Conservation (phyloP, 2,888 invertebrate species). For the Oxystoma pomonae region DNA sequence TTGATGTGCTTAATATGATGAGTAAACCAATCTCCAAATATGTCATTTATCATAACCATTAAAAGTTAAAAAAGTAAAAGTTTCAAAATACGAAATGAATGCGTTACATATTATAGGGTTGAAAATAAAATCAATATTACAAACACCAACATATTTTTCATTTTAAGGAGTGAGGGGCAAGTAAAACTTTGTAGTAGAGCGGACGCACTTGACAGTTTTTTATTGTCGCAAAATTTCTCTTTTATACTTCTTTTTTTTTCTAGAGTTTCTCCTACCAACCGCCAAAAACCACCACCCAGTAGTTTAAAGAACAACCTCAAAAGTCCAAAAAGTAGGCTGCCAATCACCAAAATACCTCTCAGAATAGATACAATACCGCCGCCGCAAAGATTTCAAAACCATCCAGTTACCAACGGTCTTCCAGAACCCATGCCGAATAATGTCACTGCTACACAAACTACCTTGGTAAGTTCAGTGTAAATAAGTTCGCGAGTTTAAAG, state of each 20-base stretch:
- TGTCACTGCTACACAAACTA: constrained; percentile 71
- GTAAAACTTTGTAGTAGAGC: no score
- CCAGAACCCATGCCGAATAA: constrained; percentile 45
- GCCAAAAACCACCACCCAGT: constrained; percentile 55
- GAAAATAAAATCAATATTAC: no score
- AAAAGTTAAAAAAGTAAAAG: no score
- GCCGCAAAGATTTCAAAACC: constrained; percentile 47
- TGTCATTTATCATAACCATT: no score
- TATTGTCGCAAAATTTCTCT: not conserved
- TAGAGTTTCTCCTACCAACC: constrained; percentile 70
- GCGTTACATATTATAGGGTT: no score
- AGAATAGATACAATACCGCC: constrained; percentile 43
- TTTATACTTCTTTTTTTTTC: constrained; percentile 27
- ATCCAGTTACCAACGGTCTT: constrained; percentile 35
- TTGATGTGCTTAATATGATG: no score
- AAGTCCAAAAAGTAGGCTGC: constrained; percentile 36
- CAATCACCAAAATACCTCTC: constrained; percentile 37
- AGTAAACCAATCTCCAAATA: no score
- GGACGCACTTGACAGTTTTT: no score
- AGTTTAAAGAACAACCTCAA: constrained; percentile 14
- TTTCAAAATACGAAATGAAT: no score
- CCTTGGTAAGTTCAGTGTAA: constrained; percentile 73
- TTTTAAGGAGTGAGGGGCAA: no score
- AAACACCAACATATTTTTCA: no score
- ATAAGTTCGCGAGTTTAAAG: no score